Conservation (phyloP, 2,113 vertebrate genomes). For the Campylomormyrus tamandua region DNA sequence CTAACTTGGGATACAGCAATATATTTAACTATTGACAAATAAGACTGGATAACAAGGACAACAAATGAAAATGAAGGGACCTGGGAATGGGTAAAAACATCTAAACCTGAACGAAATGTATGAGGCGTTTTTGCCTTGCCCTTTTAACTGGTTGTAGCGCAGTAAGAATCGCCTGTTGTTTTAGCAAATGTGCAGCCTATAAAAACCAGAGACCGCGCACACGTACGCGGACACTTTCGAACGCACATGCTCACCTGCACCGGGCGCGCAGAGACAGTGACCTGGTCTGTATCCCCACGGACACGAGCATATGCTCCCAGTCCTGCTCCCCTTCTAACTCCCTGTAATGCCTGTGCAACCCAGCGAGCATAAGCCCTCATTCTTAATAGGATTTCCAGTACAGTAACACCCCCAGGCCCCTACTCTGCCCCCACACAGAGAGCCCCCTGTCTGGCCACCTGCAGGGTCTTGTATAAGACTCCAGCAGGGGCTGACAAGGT, state of each 20-base stretch:
- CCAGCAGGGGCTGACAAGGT: background rate
- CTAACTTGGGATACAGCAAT: background rate
- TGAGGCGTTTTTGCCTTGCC: background rate
- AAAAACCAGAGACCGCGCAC: background rate
- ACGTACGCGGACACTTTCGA: background rate
- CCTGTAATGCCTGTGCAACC: background rate
- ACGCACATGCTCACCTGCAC: background rate
- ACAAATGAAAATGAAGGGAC: background rate
- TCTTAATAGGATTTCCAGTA: conserved; percentile 20
- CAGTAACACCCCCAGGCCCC: background rate
- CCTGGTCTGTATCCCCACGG: background rate
- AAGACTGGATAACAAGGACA: background rate
- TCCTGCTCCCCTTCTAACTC: background rate
- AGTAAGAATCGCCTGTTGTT: background rate
- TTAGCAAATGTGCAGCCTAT: background rate
- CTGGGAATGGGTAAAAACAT: background rate
- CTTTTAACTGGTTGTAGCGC: background rate
- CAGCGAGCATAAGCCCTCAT: background rate
- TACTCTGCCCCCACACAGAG: background rate
- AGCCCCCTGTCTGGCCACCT: background rate
- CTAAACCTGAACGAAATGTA: background rate
- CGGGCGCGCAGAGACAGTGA: background rate
- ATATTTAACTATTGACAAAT: background rate
- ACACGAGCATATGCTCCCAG: background rate
- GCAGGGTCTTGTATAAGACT: background rate